Evolutionary conservation across 2,797 vertebrate genomes (phyloP), one percentile per base, ranked within the genome.

Genomic region (Clarias platycephalus): DNA sequence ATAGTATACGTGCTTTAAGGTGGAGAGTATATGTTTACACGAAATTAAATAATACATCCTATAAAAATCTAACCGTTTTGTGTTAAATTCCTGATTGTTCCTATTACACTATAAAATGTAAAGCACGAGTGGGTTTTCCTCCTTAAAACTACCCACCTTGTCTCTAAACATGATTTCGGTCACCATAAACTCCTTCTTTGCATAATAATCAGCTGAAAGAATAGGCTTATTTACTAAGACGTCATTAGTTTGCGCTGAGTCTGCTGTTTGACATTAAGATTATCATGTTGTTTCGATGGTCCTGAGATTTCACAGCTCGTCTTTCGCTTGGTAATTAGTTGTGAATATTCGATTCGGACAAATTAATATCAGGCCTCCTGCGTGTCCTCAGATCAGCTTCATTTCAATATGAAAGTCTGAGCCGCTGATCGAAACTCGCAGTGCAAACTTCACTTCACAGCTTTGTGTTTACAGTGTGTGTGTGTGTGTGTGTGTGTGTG

Each of bases 211-310:
- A 83, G 87, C 82, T 78, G 53, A 75, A 76, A 89, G 75, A 79
- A 64, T 81, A 0, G 83, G 68, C 67, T 74, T 81, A 86, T 80
- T 89, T 74, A 79, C 60, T 68, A 64, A 49, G 80, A 63, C 87
- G 78, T 92, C 91, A 91, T 94, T 91, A 91, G 86, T 82, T 88
- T 88, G 85, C 89, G 86, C 87, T 88, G 86, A 57, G 74, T 75
- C 90, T 37, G 71, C 91, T 95, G 93, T 94, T 93, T 91, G 87
- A 90, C 78, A 83, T 81, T 87, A 82, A 89, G 93, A 93, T 92
- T 82, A 94, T 86, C 91, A 80, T 85, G 86, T 91, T 91, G 92
- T 94, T 92, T 94, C 90, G 93, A 94, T 93, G 85, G 89, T 64
- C 75, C 82, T 22, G 84, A 66, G 84, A 85, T 80, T 92, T 93